Percentiles rank a stretch among this genome's conserved stretches.
Evolutionary conservation across 2,888 invertebrate genomes (phyloP).

Genomic region (Lithosia quadra): DNA sequence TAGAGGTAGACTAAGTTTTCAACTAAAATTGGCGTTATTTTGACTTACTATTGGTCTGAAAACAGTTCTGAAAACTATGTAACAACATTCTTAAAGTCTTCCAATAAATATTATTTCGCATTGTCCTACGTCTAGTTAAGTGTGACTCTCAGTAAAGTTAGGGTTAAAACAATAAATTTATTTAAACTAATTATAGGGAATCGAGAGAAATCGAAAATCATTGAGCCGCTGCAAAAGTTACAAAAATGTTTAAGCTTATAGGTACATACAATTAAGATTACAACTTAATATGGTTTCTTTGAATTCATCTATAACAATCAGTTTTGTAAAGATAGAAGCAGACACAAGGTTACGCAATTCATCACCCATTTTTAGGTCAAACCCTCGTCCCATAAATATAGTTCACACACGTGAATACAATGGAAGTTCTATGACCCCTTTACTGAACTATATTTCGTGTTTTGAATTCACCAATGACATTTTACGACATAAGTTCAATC

Average conservation of each 20-base stretch:
- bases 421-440: conserved; percentile 18
- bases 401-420: conserved; percentile 13
- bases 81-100: too few relatives aligned
- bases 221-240: neutral
- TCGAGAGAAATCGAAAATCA: too few relatives aligned
- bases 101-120: too few relatives aligned
- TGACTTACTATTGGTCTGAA: too few relatives aligned
- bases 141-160: neutral
- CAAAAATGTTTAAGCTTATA: neutral
- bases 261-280: too few relatives aligned
- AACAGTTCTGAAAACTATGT: too few relatives aligned
- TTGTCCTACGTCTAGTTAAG: neutral
- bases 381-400: conserved; percentile 2
- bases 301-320: neutral
- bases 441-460: conserved; percentile 9
- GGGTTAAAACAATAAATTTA: neutral
- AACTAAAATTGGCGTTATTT: too few relatives aligned
- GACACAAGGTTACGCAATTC: neutral
- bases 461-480: neutral
- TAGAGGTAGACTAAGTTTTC: neutral
- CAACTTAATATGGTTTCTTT: neutral
- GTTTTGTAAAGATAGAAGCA: neutral
- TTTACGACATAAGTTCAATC: conserved; percentile 13
- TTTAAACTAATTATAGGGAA: too few relatives aligned
- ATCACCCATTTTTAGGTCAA: conserved; percentile 12